These are phyloP conservation scores for Fistularia commersonii DNA, from an alignment of 2,797 vertebrate genomes.

Conservation along the genomic window DNA sequence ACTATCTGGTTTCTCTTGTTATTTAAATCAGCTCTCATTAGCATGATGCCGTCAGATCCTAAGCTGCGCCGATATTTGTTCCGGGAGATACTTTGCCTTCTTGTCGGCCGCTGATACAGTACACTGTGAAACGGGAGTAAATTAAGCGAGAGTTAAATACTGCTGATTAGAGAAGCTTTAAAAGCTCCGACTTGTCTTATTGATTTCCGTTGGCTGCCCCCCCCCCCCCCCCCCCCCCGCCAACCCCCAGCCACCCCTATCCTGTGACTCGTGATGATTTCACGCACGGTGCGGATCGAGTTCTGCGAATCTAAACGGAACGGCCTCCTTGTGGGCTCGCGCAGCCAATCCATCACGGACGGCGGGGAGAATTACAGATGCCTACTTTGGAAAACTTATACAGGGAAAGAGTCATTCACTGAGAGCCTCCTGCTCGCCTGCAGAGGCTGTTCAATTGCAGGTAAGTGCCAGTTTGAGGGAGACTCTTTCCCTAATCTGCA, in stretches of 20 bases:
- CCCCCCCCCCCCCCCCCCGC: not conserved
- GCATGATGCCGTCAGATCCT: not conserved
- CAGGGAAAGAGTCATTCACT: too few species aligned
- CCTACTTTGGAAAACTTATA: too few species aligned
- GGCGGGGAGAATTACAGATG: too few species aligned
- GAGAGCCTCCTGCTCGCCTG: too few species aligned
- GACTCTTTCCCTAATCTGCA: too few species aligned
- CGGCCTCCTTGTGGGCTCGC: too few species aligned
- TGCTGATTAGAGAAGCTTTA: slow-evolving; percentile 17
- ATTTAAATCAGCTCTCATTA: slow-evolving; percentile 4
- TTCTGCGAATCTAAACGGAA: too few species aligned
- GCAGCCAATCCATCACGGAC: too few species aligned
- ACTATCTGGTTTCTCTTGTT: not conserved
- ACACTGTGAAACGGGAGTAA: slow-evolving; percentile 8
- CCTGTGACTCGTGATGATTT: slow-evolving; percentile 7
- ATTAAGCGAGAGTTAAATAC: slow-evolving; percentile 17
- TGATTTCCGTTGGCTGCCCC: slow-evolving; percentile 8
- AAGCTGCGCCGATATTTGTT: too few species aligned
- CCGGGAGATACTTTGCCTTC: not conserved
- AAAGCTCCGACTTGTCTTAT: slow-evolving; percentile 13
- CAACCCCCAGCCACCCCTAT: slow-evolving; percentile 1
- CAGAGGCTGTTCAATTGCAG: too few species aligned
- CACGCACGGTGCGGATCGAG: too few species aligned
- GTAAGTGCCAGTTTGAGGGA: too few species aligned
- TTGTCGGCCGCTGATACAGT: not conserved